These are phyloP conservation scores for Willisornis vidua DNA, from an alignment of 2,113 vertebrate species.

Conservation along the genomic window DNA sequence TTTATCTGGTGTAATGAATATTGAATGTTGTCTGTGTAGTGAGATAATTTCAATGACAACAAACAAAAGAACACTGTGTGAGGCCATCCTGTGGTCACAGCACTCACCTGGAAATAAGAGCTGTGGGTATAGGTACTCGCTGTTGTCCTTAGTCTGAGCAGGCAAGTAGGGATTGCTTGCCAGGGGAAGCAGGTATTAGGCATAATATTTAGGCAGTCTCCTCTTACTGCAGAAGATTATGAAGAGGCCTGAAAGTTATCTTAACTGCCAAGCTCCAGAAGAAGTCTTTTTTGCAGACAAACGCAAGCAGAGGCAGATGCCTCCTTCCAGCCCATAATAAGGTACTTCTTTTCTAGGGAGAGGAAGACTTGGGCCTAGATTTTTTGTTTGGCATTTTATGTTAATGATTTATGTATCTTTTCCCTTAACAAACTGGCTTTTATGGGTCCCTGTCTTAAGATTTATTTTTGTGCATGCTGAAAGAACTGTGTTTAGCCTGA, in stretches of 20 bases:
- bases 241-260: neutral
- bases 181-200: neutral
- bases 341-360: neutral
- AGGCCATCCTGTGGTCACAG: neutral
- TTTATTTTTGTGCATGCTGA: neutral
- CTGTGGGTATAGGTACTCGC: neutral
- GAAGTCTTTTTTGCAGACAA: neutral
- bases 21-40: neutral
- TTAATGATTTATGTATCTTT: neutral
- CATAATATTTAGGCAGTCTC: neutral
- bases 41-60: neutral
- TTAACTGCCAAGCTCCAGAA: neutral
- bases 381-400: neutral
- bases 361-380: neutral
- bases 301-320: neutral
- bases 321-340: accelerated
- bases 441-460: neutral
- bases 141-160: neutral
- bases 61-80: neutral
- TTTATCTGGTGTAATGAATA: neutral
- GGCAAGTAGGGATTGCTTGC: neutral
- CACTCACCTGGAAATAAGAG: neutral
- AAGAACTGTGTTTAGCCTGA: neutral
- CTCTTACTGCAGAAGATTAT: neutral
- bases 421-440: neutral